These are phyloP conservation scores for Nesidiocoris tenuis DNA, from an alignment of 2,888 invertebrate genomes.

Conservation along the genomic window DNA sequence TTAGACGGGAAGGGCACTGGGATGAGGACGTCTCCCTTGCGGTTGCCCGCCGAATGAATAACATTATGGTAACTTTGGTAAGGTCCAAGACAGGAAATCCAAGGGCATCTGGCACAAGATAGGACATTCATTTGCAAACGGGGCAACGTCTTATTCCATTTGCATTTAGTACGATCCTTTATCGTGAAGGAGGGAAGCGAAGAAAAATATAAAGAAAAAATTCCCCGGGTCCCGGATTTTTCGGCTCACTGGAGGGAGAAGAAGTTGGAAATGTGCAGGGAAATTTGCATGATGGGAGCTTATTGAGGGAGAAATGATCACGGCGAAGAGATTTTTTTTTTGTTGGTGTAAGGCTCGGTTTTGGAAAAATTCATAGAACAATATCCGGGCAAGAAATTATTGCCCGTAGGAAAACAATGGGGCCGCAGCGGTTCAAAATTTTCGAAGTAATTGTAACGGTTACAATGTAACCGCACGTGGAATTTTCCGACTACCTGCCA, in stretches of 20 bases:
- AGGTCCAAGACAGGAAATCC: constrained; percentile 6
- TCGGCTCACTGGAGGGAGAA: neutral
- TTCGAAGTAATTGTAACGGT: no score
- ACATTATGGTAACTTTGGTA: constrained; percentile 30
- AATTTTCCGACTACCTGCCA: no score
- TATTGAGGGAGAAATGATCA: neutral
- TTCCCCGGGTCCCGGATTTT: neutral
- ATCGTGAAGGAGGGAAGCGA: constrained; percentile 26
- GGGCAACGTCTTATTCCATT: constrained; percentile 40
- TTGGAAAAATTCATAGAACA: no score
- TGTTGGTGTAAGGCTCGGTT: neutral
- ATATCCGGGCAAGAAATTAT: no score
- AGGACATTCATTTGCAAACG: constrained; percentile 44
- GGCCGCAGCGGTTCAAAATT: no score
- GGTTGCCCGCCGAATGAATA: constrained; percentile 37
- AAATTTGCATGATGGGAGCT: neutral
- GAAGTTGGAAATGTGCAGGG: neutral
- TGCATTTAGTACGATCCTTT: constrained; percentile 48
- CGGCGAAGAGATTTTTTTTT: neutral
- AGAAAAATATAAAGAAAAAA: constrained; percentile 8
- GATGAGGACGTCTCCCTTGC: neutral
- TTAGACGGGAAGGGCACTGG: constrained; percentile 18
- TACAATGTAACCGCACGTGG: no score
- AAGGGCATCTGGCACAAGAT: neutral
- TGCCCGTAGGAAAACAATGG: no score